Base-by-base conservation (phyloP, 2,888 invertebrate species). In the Mactromeris polynyma region DNA sequence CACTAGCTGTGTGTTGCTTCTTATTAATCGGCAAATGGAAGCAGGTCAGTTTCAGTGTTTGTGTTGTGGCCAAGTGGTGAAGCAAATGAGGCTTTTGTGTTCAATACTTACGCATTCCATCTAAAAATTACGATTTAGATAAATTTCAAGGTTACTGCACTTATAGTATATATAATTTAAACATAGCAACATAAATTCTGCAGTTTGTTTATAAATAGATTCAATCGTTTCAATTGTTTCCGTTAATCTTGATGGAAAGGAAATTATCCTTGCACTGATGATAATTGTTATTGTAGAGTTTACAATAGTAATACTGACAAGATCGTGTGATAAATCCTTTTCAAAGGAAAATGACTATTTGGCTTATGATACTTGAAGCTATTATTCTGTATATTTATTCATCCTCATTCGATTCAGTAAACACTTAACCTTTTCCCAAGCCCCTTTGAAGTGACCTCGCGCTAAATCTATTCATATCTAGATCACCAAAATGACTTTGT, bases 281-380 rank as follows among this genome's bases (percentile, higher is more conserved):
- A 73, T 36, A 17, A 9, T 17, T 26, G 17, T 33, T 73, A 73
- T 6, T 17, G 31, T 1, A 33, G 0, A 33, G 26, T 1, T 33
- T 17, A 33, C 33, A 73, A 9, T 64, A 26, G 26, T 64, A 4
- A 21, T 64, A 64, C n/a, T 26, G n/a, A 26, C 0, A 0, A 64
- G 58, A 64, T 64, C 58, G 58, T 64, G 58, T n/a, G 58, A 64
- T 64, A 64, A 64, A 26, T 64, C 58, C 9, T 9, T 64, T 64
- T 64, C 58, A 64, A n/a, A 64, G 58, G 58, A 64, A 64, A 64
- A 2, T 26, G 58, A 58, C 11, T 42, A 42, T 11, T 42, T 42
- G 4, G 46, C 17, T 46, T 17, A 46, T 7, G 26, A 26, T 64
- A 64, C 26, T 11, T 26, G 58, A 64, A 64, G 3, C 58, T n/a